These are phyloP conservation scores for Neodon shergylaensis DNA, from an alignment of 2,113 vertebrate species.

Conservation along the genomic window DNA sequence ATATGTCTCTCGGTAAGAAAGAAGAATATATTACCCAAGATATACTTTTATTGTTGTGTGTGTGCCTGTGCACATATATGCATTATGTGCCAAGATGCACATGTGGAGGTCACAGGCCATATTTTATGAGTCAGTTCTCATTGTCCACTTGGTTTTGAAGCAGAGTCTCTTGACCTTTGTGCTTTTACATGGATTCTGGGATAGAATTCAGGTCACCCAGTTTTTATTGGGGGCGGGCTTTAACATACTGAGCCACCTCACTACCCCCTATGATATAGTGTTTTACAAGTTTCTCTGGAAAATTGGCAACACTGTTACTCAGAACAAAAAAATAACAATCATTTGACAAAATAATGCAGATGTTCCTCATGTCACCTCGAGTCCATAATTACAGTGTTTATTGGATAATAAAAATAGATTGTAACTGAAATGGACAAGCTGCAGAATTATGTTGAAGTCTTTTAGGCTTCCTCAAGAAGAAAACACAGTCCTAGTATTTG, in stretches of 20 bases:
- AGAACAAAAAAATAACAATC: not conserved
- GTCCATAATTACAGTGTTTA: slow-evolving; percentile 24
- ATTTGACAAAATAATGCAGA: slow-evolving; percentile 61
- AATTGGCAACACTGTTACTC: not conserved
- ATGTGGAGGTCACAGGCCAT: too few relatives aligned
- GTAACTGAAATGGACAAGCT: slow-evolving; percentile 48
- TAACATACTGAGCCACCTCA: not conserved
- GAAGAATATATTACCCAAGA: not conserved
- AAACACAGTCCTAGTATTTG: slow-evolving; percentile 54
- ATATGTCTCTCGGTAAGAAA: not conserved
- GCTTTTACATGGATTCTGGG: not conserved
- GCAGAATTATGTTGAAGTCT: slow-evolving; percentile 54
- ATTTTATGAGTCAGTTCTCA: not conserved
- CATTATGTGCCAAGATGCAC: not conserved
- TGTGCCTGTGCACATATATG: not conserved
- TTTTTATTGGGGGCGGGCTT: not conserved
- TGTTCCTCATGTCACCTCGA: slow-evolving; percentile 26
- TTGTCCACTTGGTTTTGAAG: not conserved
- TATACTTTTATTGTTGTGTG: not conserved
- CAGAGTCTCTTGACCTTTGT: too few relatives aligned
- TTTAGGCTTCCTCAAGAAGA: slow-evolving; percentile 67
- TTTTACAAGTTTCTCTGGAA: not conserved
- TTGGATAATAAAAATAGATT: slow-evolving; percentile 54
- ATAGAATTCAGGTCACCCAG: not conserved
- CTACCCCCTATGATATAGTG: not conserved